phyloP scores from a whole-genome alignment of 2,888 invertebrate species.

The Cheilosia grossa region DNA sequence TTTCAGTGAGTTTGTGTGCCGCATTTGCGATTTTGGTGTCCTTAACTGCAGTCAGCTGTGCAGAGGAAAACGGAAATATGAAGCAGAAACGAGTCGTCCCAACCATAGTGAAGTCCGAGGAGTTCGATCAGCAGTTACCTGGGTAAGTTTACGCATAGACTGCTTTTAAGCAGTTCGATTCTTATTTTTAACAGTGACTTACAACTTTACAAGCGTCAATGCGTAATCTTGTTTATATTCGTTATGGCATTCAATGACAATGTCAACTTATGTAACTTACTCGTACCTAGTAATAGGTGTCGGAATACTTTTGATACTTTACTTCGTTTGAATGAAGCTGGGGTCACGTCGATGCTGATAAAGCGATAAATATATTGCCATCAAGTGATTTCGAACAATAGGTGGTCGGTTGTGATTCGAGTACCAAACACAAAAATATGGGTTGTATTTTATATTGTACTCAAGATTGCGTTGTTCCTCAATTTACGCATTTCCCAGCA shows the following conservation, averaged over 20 bases:
- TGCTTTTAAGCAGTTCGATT: background rate
- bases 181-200: background rate
- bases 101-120: conserved; percentile 78
- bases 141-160: conserved; percentile 78
- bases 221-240: conserved; percentile 14
- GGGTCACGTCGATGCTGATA: too few relatives aligned
- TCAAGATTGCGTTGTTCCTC: too few relatives aligned
- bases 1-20: conserved; percentile 49
- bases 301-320: background rate
- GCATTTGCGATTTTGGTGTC: conserved; percentile 29
- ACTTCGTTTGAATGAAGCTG: background rate
- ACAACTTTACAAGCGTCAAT: background rate
- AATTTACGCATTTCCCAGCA: too few relatives aligned
- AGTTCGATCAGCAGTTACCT: conserved; percentile 79
- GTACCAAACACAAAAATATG: too few relatives aligned
- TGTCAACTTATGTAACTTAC: conserved; percentile 8
- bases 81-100: conserved; percentile 79
- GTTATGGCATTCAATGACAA: background rate
- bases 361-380: too few relatives aligned
- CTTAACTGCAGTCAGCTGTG: conserved; percentile 31
- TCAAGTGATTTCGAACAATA: too few relatives aligned
- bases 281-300: background rate
- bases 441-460: too few relatives aligned
- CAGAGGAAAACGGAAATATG: conserved; percentile 76
- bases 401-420: too few relatives aligned